Evolutionary conservation across 2,113 vertebrate species (phyloP).

Genomic region (Myiopsitta monachus): DNA sequence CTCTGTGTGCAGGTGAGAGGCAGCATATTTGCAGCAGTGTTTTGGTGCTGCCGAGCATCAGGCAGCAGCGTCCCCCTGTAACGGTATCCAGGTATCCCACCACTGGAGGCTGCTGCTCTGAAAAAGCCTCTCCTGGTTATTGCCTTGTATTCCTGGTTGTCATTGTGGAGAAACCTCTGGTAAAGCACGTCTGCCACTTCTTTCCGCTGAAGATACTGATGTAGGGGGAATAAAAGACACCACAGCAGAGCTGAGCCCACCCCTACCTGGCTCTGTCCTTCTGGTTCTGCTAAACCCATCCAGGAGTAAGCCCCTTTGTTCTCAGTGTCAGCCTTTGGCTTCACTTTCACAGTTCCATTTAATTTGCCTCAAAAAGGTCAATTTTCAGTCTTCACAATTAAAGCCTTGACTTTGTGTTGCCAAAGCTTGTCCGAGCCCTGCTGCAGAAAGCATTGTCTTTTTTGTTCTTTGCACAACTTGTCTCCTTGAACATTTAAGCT

Average conservation of each 20-base stretch:
- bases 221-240: not conserved
- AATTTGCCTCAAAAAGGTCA: constrained; percentile 36
- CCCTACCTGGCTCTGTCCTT: not conserved
- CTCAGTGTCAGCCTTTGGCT: not conserved
- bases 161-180: not conserved
- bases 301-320: not conserved
- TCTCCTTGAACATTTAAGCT: constrained; percentile 55
- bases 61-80: not conserved
- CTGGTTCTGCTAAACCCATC: not conserved
- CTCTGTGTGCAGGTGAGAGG: not conserved
- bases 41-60: not conserved
- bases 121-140: not conserved
- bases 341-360: not conserved
- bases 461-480: constrained; percentile 10
- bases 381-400: constrained; percentile 30
- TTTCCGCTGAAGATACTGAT: not conserved
- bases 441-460: not conserved
- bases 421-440: constrained; percentile 21
- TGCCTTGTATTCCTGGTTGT: not conserved
- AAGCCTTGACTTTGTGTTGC: constrained; percentile 1
- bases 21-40: not conserved
- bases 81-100: accelerated
- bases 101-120: not conserved
- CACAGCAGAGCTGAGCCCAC: not conserved
- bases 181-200: not conserved